Percentiles rank a stretch among this genome's conserved stretches.
phyloP scores from a whole-genome alignment of 2,888 invertebrate species.

The Erebia epiphron region DNA sequence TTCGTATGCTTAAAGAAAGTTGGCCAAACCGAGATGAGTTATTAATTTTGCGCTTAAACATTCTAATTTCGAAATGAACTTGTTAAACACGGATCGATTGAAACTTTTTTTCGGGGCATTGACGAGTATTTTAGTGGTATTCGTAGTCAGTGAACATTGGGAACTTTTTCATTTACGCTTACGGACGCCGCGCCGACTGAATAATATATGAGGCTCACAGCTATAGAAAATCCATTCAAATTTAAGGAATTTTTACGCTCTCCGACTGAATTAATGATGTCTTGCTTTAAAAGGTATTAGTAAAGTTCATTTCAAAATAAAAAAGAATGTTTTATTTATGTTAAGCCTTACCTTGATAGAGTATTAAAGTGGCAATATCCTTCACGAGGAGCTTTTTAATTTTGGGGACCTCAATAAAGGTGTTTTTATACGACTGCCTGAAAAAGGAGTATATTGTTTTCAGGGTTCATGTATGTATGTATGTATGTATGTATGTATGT shows the following conservation, averaged over 20 bases:
- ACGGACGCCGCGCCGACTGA: slow-evolving; percentile 69
- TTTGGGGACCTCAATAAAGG: no score
- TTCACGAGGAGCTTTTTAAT: no score
- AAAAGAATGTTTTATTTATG: not conserved
- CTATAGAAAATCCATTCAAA: slow-evolving; percentile 59
- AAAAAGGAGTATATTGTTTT: no score
- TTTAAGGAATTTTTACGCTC: slow-evolving; percentile 63
- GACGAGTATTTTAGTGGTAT: slow-evolving; percentile 73
- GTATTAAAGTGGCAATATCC: not conserved
- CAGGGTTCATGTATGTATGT: no score
- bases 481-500: no score
- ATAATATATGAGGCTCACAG: slow-evolving; percentile 70
- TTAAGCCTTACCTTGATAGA: not conserved
- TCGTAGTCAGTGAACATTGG: slow-evolving; percentile 78
- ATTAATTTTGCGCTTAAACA: slow-evolving; percentile 44
- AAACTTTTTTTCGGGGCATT: slow-evolving; percentile 59
- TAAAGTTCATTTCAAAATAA: slow-evolving; percentile 4
- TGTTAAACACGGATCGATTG: slow-evolving; percentile 60
- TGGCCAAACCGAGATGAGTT: not conserved
- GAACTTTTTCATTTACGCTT: slow-evolving; percentile 80
- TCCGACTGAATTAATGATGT: slow-evolving; percentile 67
- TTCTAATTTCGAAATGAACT: slow-evolving; percentile 52
- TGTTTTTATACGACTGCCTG: no score
- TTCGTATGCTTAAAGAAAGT: not conserved
- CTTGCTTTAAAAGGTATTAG: slow-evolving; percentile 41